Conservation (phyloP, 2,888 invertebrate species). For the Calameuta pallipes region DNA sequence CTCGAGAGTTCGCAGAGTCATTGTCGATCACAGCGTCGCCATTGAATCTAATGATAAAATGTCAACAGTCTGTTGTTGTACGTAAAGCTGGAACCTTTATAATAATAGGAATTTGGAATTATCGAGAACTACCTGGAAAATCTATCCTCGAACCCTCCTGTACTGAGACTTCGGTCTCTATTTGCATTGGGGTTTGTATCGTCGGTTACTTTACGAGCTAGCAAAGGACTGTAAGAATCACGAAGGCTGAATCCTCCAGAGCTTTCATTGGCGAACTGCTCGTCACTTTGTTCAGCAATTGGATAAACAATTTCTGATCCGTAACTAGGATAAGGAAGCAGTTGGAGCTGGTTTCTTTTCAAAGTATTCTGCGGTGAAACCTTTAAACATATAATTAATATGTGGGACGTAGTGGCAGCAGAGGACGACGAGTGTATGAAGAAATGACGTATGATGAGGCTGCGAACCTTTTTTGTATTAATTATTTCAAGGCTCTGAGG, state of each 20-base stretch:
- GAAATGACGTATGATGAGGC: neutral
- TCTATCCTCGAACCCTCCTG: slow-evolving; percentile 56
- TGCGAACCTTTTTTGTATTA: slow-evolving; percentile 57
- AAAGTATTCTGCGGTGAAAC: slow-evolving; percentile 60
- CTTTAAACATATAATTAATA: slow-evolving; percentile 32
- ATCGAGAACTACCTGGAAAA: slow-evolving; percentile 49
- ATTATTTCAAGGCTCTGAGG: slow-evolving; percentile 86
- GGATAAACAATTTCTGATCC: slow-evolving; percentile 85
- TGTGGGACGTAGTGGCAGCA: neutral
- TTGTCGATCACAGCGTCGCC: slow-evolving; percentile 55
- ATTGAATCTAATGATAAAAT: slow-evolving; percentile 47
- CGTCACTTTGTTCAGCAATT: slow-evolving; percentile 86
- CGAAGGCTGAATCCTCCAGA: slow-evolving; percentile 51
- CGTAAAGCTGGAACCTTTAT: neutral
- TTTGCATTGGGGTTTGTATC: slow-evolving; percentile 45
- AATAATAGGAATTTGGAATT: neutral
- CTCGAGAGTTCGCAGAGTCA: slow-evolving; percentile 61
- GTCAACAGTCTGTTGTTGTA: neutral
- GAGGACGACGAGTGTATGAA: neutral
- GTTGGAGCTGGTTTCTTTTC: slow-evolving; percentile 60
- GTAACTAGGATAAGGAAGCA: slow-evolving; percentile 68
- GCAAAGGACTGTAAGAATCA: slow-evolving; percentile 55
- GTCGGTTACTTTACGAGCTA: slow-evolving; percentile 49
- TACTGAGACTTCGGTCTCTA: slow-evolving; percentile 55
- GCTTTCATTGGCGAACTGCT: slow-evolving; percentile 68